Conservation (phyloP, 2,888 invertebrate genomes). For the Punctoribates punctum region DNA sequence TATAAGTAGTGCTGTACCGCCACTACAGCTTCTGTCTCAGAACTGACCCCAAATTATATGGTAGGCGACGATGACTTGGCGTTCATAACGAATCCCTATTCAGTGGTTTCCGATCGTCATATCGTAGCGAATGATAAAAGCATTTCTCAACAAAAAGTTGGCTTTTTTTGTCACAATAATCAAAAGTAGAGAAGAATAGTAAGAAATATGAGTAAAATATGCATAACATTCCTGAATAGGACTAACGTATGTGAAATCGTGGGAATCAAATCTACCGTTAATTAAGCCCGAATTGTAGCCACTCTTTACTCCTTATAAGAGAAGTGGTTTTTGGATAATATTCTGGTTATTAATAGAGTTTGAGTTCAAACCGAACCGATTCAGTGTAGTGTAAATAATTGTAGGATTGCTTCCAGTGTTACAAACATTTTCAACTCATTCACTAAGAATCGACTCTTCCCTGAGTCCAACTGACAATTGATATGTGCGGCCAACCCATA, state of each 20-base stretch:
- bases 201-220: constrained; percentile 18
- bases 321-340: background rate
- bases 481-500: constrained; percentile 11
- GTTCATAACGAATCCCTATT: constrained; percentile 4
- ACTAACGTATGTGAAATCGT: background rate
- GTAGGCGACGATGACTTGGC: constrained; percentile 26
- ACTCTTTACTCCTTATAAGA: background rate
- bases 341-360: background rate
- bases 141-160: background rate
- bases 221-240: background rate
- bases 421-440: background rate
- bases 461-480: background rate
- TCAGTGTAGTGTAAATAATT: constrained; percentile 6
- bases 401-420: background rate
- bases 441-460: background rate
- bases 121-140: constrained; percentile 13
- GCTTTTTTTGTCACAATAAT: background rate
- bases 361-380: background rate
- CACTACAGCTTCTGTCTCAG: background rate
- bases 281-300: constrained; percentile 17
- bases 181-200: background rate
- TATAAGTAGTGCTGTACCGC: constrained; percentile 22
- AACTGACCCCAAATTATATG: constrained; percentile 35
- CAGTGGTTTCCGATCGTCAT: background rate
- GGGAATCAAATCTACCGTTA: constrained; percentile 29